phyloP scores from a whole-genome alignment of 2,113 vertebrate genomes.

The Pluvianellus socialis region DNA sequence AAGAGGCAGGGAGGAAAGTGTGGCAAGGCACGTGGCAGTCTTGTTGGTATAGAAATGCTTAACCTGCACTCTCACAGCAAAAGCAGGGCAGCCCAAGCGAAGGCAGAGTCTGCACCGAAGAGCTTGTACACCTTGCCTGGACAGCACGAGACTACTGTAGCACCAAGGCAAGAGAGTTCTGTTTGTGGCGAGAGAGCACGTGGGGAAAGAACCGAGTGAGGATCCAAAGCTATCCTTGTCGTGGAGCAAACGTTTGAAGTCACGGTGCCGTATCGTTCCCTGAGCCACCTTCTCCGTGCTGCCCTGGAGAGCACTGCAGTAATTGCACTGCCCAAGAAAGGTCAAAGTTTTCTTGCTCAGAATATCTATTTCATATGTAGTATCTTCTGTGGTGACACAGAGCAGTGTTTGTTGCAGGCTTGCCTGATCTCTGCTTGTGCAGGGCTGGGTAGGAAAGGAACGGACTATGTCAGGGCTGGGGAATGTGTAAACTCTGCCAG shows the following conservation, averaged over 20 bases:
- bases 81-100: not conserved
- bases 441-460: not conserved
- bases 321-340: not conserved
- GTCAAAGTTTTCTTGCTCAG: not conserved
- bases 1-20: not conserved
- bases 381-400: not conserved
- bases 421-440: not conserved
- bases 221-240: not conserved
- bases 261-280: accelerated
- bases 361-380: not conserved
- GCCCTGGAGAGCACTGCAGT: not conserved
- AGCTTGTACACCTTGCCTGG: not conserved
- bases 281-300: not conserved
- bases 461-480: not conserved
- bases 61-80: not conserved
- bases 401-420: not conserved
- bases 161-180: not conserved
- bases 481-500: constrained; percentile 8
- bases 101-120: not conserved
- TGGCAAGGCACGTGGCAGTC: not conserved
- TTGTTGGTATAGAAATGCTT: not conserved
- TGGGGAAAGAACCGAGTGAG: not conserved
- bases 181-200: accelerated
- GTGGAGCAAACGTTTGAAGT: not conserved
- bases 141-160: not conserved